Evolutionary conservation across 1,140 invertebrate genomes (phyloP).

Genomic region (Drosophila lini): DNA sequence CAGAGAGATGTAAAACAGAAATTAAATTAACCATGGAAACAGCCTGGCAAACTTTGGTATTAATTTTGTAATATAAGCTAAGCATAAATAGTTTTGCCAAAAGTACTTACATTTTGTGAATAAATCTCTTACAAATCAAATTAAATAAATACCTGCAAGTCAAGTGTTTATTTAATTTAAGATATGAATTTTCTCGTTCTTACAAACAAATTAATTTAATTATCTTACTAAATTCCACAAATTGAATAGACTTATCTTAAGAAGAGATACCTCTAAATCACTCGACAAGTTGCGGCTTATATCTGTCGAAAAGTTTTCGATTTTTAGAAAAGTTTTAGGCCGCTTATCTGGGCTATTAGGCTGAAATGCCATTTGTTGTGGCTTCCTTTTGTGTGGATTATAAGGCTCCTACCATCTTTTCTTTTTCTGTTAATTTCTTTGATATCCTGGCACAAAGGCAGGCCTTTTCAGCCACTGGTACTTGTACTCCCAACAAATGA

Average conservation of each 20-base stretch:
- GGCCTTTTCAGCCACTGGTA: not conserved
- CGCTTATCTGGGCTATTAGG: conserved; percentile 33
- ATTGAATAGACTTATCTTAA: not conserved
- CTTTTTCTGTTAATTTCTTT: conserved; percentile 26
- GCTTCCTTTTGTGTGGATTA: conserved; percentile 13
- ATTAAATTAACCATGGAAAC: conserved; percentile 12
- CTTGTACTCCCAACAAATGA: conserved; percentile 24
- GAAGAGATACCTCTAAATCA: not conserved
- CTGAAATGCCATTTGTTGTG: conserved; percentile 28
- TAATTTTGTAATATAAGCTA: not conserved
- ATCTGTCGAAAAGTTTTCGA: conserved; percentile 9
- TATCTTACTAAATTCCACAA: not conserved
- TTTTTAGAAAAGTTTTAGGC: conserved; percentile 14
- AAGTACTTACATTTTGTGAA: not conserved
- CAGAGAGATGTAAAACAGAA: not conserved
- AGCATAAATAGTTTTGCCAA: not conserved
- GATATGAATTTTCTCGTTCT: not conserved
- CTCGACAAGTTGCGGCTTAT: conserved; percentile 3
- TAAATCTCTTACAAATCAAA: not conserved
- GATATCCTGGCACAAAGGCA: conserved; percentile 7
- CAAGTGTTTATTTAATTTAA: not conserved
- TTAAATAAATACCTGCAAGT: too few relatives aligned
- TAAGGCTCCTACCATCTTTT: not conserved
- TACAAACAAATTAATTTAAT: not conserved
- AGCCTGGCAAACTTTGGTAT: not conserved